phyloP scores from a whole-genome alignment of 2,797 vertebrate genomes.

The Dryobates pubescens region DNA sequence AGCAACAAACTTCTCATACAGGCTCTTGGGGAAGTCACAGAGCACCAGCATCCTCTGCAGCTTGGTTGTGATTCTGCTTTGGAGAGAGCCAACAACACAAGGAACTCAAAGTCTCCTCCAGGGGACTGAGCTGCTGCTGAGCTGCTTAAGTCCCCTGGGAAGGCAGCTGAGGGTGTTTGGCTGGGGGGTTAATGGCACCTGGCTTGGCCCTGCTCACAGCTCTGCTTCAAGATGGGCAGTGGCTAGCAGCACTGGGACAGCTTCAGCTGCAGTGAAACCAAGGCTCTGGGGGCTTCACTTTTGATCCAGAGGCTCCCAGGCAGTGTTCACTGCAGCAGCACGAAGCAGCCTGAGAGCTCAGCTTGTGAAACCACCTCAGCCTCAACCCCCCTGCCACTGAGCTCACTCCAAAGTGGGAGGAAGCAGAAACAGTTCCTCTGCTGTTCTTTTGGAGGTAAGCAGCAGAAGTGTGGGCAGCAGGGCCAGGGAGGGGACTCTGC shows the following conservation, averaged over 20 bases:
- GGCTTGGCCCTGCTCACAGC: not conserved
- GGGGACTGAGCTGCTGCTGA: not conserved
- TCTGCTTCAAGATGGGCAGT: not conserved
- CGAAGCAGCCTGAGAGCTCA: not conserved
- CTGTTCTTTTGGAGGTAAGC: not conserved
- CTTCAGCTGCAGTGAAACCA: not conserved
- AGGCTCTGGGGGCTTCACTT: not conserved
- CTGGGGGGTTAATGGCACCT: not conserved
- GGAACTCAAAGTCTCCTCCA: not conserved
- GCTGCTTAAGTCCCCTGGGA: no score
- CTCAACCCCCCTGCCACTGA: not conserved
- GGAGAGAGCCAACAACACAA: not conserved
- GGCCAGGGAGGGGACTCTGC: no score
- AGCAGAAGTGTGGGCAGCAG: no score
- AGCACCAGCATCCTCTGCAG: constrained; percentile 74
- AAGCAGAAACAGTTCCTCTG: not conserved
- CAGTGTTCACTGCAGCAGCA: not conserved
- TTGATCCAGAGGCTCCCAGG: not conserved
- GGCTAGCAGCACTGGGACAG: not conserved
- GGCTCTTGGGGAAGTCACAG: constrained; percentile 49
- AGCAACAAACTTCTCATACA: constrained; percentile 44
- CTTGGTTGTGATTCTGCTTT: constrained; percentile 42
- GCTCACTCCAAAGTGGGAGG: not conserved
- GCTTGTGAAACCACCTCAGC: not conserved
- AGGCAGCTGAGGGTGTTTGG: not conserved